These are phyloP conservation scores for Myotis davidii DNA, from an alignment of 2,113 vertebrate genomes.

Conservation along the genomic window DNA sequence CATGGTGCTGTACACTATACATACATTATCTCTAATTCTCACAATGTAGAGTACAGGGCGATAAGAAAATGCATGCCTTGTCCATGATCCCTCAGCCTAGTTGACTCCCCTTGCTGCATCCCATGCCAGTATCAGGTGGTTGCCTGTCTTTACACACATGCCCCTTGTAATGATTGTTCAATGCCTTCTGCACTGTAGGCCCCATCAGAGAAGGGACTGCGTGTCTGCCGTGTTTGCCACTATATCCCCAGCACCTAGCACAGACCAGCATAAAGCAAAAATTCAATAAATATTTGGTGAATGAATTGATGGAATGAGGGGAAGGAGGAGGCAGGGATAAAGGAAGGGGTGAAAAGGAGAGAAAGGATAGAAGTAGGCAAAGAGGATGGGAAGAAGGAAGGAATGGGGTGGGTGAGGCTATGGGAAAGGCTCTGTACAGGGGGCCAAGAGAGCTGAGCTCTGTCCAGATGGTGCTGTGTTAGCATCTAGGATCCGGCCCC, in stretches of 20 bases:
- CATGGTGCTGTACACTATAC: not conserved
- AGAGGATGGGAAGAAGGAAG: not conserved
- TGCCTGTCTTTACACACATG: not conserved
- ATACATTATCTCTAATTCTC: not conserved
- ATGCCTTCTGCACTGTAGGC: not conserved
- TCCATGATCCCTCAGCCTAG: not conserved
- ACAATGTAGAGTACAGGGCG: not conserved
- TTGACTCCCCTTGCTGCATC: not conserved
- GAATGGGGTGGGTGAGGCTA: no score
- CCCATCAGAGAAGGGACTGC: not conserved
- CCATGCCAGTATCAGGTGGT: rapidly evolving
- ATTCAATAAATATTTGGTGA: not conserved
- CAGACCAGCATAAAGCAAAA: not conserved
- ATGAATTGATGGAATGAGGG: not conserved
- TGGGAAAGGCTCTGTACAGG: not conserved
- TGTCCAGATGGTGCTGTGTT: not conserved
- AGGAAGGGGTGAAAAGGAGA: not conserved
- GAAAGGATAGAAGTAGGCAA: not conserved
- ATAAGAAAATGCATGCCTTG: not conserved
- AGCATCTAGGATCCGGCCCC: not conserved
- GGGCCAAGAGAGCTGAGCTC: not conserved
- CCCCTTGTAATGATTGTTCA: rapidly evolving
- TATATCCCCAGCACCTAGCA: not conserved
- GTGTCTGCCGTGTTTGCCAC: not conserved
- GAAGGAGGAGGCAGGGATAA: not conserved